Percentiles rank a stretch among this genome's conserved stretches.
Evolutionary conservation across 2,113 vertebrate species (phyloP).

Genomic region (Aptenodytes patagonicus): DNA sequence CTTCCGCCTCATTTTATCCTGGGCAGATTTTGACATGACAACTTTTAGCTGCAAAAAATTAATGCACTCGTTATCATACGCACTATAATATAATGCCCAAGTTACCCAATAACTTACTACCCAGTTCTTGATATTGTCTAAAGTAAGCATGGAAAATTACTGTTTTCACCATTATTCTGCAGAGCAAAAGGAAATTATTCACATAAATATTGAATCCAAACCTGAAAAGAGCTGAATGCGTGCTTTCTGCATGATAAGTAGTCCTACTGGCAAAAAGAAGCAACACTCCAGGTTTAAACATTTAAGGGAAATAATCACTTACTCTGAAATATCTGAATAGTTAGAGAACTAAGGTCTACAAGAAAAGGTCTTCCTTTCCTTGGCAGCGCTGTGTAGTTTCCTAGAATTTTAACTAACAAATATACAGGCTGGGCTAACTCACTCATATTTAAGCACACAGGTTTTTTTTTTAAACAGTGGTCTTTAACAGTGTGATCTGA

Average conservation of each 20-base stretch:
- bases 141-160: not conserved
- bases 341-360: not conserved
- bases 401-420: not conserved
- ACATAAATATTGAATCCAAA: not conserved
- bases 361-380: not conserved
- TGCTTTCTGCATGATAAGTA: not conserved
- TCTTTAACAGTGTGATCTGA: no score
- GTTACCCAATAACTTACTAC: not conserved
- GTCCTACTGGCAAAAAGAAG: not conserved
- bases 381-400: not conserved
- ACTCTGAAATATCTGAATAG: not conserved
- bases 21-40: conserved; percentile 75
- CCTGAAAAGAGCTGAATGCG: not conserved
- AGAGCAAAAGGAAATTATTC: not conserved
- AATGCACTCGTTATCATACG: not conserved
- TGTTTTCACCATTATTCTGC: not conserved
- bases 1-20: conserved; percentile 77
- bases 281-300: not conserved
- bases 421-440: not conserved
- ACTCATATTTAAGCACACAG: not conserved
- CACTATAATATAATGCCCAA: not conserved
- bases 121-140: not conserved
- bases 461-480: not conserved
- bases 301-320: not conserved
- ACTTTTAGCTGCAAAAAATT: conserved; percentile 71